These are phyloP conservation scores for Todus mexicanus DNA, from an alignment of 2,797 vertebrate genomes.

Conservation along the genomic window DNA sequence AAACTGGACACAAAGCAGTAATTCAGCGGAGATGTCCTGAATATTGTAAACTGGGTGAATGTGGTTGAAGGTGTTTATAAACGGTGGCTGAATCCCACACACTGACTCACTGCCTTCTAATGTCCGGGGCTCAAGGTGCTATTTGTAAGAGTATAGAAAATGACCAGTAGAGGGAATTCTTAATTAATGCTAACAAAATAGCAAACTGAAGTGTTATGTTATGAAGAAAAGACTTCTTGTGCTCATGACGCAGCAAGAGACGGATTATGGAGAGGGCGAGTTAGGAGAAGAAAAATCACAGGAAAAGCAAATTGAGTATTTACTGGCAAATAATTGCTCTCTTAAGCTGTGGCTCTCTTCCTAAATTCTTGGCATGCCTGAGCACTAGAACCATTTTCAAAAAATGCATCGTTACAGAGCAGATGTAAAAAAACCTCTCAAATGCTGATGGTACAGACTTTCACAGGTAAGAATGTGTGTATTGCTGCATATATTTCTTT, in stretches of 20 bases:
- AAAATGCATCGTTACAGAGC: slow-evolving; percentile 72
- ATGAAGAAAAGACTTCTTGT: slow-evolving; percentile 77
- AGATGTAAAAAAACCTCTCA: slow-evolving; percentile 56
- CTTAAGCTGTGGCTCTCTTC: slow-evolving; percentile 77
- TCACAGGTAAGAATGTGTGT: slow-evolving; percentile 63
- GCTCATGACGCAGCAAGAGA: slow-evolving; percentile 74
- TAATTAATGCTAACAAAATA: slow-evolving; percentile 79
- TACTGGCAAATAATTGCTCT: slow-evolving; percentile 80
- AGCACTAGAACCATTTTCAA: slow-evolving; percentile 67
- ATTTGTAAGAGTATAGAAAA: slow-evolving; percentile 70
- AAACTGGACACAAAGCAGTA: slow-evolving; percentile 73
- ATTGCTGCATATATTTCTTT: slow-evolving; percentile 31
- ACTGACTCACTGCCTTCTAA: slow-evolving; percentile 68
- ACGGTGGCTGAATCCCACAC: slow-evolving; percentile 60
- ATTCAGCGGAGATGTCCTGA: slow-evolving; percentile 71
- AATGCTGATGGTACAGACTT: slow-evolving; percentile 68
- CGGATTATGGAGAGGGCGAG: slow-evolving; percentile 74
- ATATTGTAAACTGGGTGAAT: slow-evolving; percentile 72
- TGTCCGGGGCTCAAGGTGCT: slow-evolving; percentile 62
- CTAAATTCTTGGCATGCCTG: slow-evolving; percentile 78
- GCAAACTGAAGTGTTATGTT: slow-evolving; percentile 72
- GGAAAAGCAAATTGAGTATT: slow-evolving; percentile 78
- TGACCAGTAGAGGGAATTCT: slow-evolving; percentile 76
- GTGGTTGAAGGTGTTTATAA: slow-evolving; percentile 77
- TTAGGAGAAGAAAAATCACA: slow-evolving; percentile 78